phyloP scores from a whole-genome alignment of 2,113 vertebrate species.

The Pseudolaguvia tuberculata region DNA sequence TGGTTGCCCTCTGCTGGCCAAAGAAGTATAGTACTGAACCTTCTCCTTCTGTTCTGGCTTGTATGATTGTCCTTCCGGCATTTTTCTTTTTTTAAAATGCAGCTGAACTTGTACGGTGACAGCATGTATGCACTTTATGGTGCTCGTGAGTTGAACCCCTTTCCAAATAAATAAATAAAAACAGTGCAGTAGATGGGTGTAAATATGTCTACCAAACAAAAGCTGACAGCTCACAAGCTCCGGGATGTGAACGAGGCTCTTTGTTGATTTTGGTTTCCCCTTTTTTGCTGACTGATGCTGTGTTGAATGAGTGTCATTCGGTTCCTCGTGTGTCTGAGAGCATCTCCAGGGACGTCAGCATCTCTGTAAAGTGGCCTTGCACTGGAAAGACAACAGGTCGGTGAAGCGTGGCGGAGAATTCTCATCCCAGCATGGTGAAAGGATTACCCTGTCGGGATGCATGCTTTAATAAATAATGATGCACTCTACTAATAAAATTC shows the following conservation, averaged over 20 bases:
- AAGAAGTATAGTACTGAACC: too few relatives aligned
- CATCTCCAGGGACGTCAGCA: constrained; percentile 49
- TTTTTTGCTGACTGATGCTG: constrained; percentile 59
- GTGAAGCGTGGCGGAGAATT: constrained; percentile 55
- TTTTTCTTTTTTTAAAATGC: constrained; percentile 26
- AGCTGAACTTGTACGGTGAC: constrained; percentile 47
- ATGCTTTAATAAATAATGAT: constrained; percentile 65
- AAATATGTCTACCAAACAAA: constrained; percentile 59
- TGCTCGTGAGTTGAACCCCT: constrained; percentile 52
- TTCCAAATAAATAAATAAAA: constrained; percentile 68
- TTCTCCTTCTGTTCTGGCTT: too few relatives aligned
- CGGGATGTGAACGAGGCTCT: constrained; percentile 43
- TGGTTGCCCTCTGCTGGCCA: too few relatives aligned
- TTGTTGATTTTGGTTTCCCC: constrained; percentile 24
- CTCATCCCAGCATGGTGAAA: constrained; percentile 51
- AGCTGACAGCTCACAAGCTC: constrained; percentile 59
- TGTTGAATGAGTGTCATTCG: constrained; percentile 48
- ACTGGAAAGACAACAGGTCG: constrained; percentile 60
- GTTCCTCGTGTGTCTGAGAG: constrained; percentile 50
- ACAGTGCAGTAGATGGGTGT: constrained; percentile 53
- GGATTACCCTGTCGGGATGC: constrained; percentile 58
- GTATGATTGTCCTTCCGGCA: neutral
- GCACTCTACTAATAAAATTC: constrained; percentile 45
- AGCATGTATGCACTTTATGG: constrained; percentile 31
- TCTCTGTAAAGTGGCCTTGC: constrained; percentile 61